phyloP scores from a whole-genome alignment of 1,140 invertebrate genomes.

The Cephus cinctus region DNA sequence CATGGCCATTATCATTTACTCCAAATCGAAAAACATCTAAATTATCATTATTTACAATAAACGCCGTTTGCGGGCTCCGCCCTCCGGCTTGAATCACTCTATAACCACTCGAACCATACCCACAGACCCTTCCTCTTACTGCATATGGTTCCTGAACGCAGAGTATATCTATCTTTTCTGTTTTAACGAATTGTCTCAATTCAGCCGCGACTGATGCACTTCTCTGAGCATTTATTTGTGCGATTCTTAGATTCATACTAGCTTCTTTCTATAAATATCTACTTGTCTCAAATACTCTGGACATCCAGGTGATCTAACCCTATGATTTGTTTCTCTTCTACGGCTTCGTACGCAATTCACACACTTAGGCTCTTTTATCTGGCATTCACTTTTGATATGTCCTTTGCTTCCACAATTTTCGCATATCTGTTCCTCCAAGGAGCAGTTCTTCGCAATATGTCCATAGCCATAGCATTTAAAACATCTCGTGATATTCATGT shows the following conservation, averaged over 20 bases:
- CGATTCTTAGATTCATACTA: constrained; percentile 3
- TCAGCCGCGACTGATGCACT: neutral
- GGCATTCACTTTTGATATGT: neutral
- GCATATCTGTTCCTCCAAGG: neutral
- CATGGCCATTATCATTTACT: too few species aligned
- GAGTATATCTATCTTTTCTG: neutral
- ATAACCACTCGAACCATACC: too few species aligned
- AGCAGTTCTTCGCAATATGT: constrained; percentile 1
- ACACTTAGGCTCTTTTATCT: neutral
- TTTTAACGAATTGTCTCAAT: neutral
- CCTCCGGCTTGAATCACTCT: too few species aligned
- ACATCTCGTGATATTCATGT: constrained; percentile 1
- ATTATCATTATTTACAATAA: too few species aligned
- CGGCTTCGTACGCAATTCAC: neutral
- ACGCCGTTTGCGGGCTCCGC: too few species aligned
- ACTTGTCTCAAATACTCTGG: constrained; percentile 4
- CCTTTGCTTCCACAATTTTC: neutral
- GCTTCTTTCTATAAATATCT: neutral
- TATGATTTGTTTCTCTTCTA: neutral
- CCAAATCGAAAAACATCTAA: too few species aligned
- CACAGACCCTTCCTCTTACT: neutral
- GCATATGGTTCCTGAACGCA: constrained; percentile 6
- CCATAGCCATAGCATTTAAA: constrained; percentile 7
- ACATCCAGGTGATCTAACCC: neutral
- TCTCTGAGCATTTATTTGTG: neutral